A percentile compares a stretch with the other conserved stretches of the same genome.
Evolutionary conservation across 2,888 invertebrate genomes (phyloP).

Genomic region (Perizoma flavofasciatum): DNA sequence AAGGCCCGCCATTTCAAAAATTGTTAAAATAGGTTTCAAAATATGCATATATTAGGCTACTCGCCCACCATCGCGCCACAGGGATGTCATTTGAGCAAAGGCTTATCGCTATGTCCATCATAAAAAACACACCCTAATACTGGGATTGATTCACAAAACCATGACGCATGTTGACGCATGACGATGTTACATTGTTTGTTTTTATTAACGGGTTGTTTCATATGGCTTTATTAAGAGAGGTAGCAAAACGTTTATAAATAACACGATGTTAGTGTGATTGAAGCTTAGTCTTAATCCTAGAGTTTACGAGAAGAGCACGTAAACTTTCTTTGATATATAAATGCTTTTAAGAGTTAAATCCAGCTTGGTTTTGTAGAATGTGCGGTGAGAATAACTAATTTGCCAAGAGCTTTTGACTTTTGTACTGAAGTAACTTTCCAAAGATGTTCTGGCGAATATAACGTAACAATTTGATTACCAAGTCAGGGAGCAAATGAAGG

Average conservation of each 20-base stretch:
- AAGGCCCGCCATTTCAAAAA: too few species aligned
- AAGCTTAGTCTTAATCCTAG: neutral
- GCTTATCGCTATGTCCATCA: neutral
- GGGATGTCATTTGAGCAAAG: neutral
- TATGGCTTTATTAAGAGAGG: conserved; percentile 8
- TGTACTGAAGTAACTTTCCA: too few species aligned
- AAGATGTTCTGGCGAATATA: too few species aligned
- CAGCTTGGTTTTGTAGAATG: neutral
- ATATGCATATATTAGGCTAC: too few species aligned
- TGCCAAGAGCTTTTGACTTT: too few species aligned
- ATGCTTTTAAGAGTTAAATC: neutral
- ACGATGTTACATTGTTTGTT: conserved; percentile 28
- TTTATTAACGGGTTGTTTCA: conserved; percentile 20
- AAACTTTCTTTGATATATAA: neutral
- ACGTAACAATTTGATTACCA: too few species aligned
- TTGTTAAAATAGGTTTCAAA: too few species aligned
- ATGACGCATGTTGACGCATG: conserved; percentile 46
- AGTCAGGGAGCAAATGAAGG: too few species aligned
- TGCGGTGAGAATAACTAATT: too few species aligned
- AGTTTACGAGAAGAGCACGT: conserved; percentile 9
- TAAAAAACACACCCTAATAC: conserved; percentile 12
- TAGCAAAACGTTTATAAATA: conserved; percentile 2
- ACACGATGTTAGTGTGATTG: too few species aligned
- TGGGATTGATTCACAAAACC: conserved; percentile 40
- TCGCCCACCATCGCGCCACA: too few species aligned